These are phyloP conservation scores for Tychaedon coryphoeus DNA, from an alignment of 2,113 vertebrate species.

Conservation along the genomic window DNA sequence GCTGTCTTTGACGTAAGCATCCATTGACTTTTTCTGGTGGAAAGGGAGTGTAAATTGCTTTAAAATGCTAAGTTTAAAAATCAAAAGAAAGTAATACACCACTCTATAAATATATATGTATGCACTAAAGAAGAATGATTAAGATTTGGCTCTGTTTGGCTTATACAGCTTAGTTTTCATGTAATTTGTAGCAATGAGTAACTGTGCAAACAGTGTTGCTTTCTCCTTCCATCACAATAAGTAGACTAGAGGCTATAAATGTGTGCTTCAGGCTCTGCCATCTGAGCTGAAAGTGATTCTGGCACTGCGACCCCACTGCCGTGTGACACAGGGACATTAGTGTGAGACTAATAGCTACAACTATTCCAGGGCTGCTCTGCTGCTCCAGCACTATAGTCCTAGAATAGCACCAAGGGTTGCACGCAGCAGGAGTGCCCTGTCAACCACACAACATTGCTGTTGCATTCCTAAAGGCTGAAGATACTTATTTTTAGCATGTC, in stretches of 20 bases:
- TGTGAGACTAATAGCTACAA: neutral
- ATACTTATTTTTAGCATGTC: neutral
- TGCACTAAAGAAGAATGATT: neutral
- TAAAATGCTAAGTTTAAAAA: neutral
- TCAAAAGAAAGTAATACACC: neutral
- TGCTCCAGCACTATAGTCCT: neutral
- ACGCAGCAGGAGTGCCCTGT: neutral
- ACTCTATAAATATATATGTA: neutral
- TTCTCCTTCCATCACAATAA: neutral
- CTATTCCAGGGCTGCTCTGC: neutral
- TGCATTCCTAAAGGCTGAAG: neutral
- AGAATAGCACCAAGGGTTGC: neutral
- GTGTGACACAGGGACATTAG: neutral
- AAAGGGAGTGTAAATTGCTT: neutral
- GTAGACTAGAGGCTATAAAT: neutral
- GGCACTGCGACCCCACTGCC: neutral
- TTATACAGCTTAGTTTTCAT: neutral
- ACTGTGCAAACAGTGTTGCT: neutral
- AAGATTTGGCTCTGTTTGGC: neutral
- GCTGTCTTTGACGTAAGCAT: neutral
- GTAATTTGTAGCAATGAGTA: neutral
- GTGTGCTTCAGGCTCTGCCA: neutral
- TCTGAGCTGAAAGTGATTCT: neutral
- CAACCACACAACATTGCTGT: neutral
- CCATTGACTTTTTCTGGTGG: neutral